Conservation (phyloP, 92 coral and sea anemone genomes). For the Umimayanthus chanpuru region DNA sequence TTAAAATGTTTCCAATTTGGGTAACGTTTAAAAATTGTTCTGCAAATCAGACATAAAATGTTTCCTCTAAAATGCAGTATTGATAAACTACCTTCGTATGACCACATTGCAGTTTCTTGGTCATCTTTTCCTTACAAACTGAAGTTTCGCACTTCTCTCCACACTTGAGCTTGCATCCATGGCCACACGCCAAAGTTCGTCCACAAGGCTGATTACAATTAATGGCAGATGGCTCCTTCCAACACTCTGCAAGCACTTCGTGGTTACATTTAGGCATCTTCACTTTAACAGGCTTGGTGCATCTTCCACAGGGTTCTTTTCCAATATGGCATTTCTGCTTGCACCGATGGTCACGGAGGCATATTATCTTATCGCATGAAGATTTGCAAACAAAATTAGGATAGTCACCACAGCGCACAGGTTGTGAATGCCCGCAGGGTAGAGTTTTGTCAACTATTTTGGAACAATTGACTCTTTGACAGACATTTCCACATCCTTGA, state of each 20-base stretch:
- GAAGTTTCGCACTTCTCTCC: conserved; percentile 38
- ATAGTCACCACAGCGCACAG: conserved; percentile 44
- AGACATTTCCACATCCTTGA: conserved; percentile 48
- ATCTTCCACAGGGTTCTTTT: conserved; percentile 38
- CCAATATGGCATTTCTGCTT: conserved; percentile 49
- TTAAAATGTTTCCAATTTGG: too few species aligned
- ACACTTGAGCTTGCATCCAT: conserved; percentile 45
- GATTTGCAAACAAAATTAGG: conserved; percentile 41
- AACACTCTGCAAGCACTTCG: conserved; percentile 17
- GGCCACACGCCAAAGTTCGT: conserved; percentile 47
- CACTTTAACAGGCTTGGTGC: conserved; percentile 20
- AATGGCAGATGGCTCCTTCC: neutral
- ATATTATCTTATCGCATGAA: conserved; percentile 21
- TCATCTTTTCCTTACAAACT: conserved; percentile 26
- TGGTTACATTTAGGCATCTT: conserved; percentile 43
- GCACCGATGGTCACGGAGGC: conserved; percentile 47
- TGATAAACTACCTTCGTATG: conserved; percentile 5
- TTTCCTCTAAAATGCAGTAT: neutral
- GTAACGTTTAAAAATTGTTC: too few species aligned
- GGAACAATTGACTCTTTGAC: conserved; percentile 52
- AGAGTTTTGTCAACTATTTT: conserved; percentile 36
- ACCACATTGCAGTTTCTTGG: conserved; percentile 21
- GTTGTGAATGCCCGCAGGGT: conserved; percentile 41
- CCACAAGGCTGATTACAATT: conserved; percentile 45
- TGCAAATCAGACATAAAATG: neutral